Evolutionary conservation across 2,113 vertebrate species (phyloP).

Genomic region (Bos taurus): DNA sequence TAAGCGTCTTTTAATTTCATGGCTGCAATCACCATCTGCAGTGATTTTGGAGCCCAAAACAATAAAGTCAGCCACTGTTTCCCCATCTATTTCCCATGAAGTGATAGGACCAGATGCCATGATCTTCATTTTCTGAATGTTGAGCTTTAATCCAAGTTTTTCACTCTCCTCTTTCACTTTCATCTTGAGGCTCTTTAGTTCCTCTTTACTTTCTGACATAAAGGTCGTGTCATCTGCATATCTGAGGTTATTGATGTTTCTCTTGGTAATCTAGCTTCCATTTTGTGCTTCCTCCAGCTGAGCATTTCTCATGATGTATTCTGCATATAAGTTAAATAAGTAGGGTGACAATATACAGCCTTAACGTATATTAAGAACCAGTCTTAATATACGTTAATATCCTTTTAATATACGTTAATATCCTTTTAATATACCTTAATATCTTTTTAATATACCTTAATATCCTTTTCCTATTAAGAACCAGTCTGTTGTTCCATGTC

Average conservation of each 20-base stretch:
- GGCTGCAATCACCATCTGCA: background rate
- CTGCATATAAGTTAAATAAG: background rate
- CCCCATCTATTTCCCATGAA: background rate
- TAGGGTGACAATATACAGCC: background rate
- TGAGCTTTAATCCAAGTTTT: background rate
- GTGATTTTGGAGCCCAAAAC: background rate
- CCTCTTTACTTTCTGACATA: background rate
- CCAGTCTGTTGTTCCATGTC: background rate
- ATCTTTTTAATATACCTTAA: too few species aligned
- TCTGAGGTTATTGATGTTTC: background rate
- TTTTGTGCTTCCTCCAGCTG: background rate
- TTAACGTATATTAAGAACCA: background rate
- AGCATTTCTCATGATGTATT: background rate
- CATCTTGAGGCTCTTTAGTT: background rate
- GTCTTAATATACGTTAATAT: background rate
- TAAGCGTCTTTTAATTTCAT: background rate
- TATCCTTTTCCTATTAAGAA: background rate
- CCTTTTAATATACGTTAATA: too few species aligned
- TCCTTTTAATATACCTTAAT: too few species aligned
- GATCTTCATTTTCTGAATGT: background rate
- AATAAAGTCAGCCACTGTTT: background rate
- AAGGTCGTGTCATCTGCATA: background rate
- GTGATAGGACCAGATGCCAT: background rate
- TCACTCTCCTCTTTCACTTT: background rate
- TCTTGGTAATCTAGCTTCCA: fast-evolving